A percentile compares a stretch with the other conserved stretches of the same genome.
Conservation (phyloP, 1,140 invertebrate genomes). For the Harpegnathos saltator region DNA sequence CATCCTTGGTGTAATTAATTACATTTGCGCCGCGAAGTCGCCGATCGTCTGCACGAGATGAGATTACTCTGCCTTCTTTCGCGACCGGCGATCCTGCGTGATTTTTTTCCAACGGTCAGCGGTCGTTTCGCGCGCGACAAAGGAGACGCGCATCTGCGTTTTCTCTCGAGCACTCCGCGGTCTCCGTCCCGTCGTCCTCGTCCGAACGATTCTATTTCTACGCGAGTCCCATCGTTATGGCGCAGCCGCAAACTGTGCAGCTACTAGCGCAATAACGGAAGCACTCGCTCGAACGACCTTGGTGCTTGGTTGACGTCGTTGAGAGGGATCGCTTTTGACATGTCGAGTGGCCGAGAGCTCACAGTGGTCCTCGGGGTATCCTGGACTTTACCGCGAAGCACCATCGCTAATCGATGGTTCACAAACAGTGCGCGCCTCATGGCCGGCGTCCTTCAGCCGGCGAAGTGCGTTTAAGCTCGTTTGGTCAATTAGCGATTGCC, state of each 20-base stretch:
- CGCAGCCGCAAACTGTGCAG: slow-evolving; percentile 65
- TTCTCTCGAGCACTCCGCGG: background rate
- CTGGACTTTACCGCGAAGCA: slow-evolving; percentile 74
- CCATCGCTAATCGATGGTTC: slow-evolving; percentile 81
- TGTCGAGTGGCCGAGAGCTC: slow-evolving; percentile 68
- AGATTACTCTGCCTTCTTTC: no score
- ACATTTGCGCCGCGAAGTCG: background rate
- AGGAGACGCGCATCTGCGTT: background rate
- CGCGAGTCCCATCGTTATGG: slow-evolving; percentile 1
- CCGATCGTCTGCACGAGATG: no score
- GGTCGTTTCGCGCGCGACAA: no score
- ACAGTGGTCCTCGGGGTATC: slow-evolving; percentile 71
- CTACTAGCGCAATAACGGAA: slow-evolving; percentile 51
- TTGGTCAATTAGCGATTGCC: slow-evolving; percentile 79
- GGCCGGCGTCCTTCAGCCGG: slow-evolving; percentile 61
- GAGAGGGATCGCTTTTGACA: slow-evolving; percentile 76
- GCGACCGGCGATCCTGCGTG: no score
- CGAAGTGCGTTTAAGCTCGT: slow-evolving; percentile 83
- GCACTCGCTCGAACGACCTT: slow-evolving; percentile 68
- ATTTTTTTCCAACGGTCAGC: no score
- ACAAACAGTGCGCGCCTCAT: slow-evolving; percentile 77
- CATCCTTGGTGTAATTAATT: background rate
- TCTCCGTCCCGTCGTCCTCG: background rate
- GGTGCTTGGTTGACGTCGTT: slow-evolving; percentile 64
- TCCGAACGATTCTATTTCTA: slow-evolving; percentile 35